A percentile compares a stretch with the other conserved stretches of the same genome.
Conservation (phyloP, 2,888 invertebrate genomes). For the Acrobasis repandana region DNA sequence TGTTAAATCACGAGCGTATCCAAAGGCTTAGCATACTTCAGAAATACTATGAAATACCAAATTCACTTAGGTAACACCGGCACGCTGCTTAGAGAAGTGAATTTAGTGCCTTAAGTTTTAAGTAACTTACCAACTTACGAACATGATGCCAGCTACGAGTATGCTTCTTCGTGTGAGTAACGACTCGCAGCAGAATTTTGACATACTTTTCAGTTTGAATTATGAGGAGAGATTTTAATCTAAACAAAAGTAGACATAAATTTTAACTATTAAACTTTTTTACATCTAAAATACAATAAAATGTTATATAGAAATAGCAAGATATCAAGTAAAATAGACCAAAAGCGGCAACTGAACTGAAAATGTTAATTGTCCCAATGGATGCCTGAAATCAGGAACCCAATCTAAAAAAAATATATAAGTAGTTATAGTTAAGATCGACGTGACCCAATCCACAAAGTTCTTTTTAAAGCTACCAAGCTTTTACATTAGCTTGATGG, state of each 20-base stretch:
- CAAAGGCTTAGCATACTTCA: neutral
- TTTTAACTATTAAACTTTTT: neutral
- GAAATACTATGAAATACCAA: slow-evolving; percentile 5
- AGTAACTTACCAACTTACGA: slow-evolving; percentile 14
- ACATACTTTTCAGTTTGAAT: slow-evolving; percentile 15
- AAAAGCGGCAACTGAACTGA: too few relatives aligned
- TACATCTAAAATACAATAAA: neutral
- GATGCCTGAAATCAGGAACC: too few relatives aligned
- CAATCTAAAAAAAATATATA: too few relatives aligned
- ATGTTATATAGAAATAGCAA: too few relatives aligned
- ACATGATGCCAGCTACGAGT: slow-evolving; percentile 13
- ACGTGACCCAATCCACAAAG: too few relatives aligned
- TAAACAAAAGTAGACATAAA: neutral
- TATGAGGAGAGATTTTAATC: slow-evolving; percentile 4
- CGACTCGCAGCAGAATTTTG: slow-evolving; percentile 7
- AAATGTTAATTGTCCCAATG: too few relatives aligned
- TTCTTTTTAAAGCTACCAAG: too few relatives aligned
- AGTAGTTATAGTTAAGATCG: too few relatives aligned
- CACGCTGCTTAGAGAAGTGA: slow-evolving; percentile 8
- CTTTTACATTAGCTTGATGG: too few relatives aligned
- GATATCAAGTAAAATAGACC: too few relatives aligned
- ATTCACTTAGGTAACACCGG: slow-evolving; percentile 8
- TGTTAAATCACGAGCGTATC: neutral
- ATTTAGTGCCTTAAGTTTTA: slow-evolving; percentile 20
- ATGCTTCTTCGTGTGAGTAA: slow-evolving; percentile 4